Base-by-base conservation (phyloP, 92 coral and sea anemone species). In the Desmophyllum pertusum region DNA sequence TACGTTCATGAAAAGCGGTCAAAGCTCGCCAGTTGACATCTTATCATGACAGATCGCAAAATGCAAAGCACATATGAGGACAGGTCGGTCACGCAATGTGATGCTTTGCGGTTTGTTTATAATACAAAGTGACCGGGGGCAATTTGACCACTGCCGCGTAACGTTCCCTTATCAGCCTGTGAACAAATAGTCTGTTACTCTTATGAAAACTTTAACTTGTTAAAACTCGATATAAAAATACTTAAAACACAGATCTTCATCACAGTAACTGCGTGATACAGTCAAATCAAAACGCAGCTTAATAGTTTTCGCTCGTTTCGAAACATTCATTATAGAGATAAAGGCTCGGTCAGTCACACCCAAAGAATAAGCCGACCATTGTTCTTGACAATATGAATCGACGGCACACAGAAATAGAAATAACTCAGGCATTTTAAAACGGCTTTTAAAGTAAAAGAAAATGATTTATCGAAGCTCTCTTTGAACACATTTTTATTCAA, bases 241-340 rank as follows among this genome's bases (percentile, higher is more conserved):
- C 68, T 55, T 18, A 57, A 55, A 55, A 6, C 81, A 30, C 36
- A 57, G 35, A 38, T 10, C 10, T 18, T 4, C 69, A 76, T 38
- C 69, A 5, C 13, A 55, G 38, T 3, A 10, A 37, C 50, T 19
- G n/a, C 9, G n/a, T 25, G 33, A 39, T n/a, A 11, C 50, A 37
- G 51, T 57, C 69, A 57, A 55, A 55, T 76, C 35, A 11, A 38
- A 57, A 15, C 8, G 1, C 0, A 36, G 36, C 42, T 36, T 23
- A 35, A 21, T 17, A 29, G 69, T 76, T 76, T 57, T 38, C 51
- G 6, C 21, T 57, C 35, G 19, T 37, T 55, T 57, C 41, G 36
- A 5, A 76, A 76, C 81, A 76, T 76, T 40, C 70, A 75, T 74
- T 17, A 0, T 13, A 31, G 14, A 48, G 79, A 74, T 74, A 74